A percentile compares a stretch with the other conserved stretches of the same genome.
Conservation (phyloP, 2,888 invertebrate species). For the Coenonympha glycerion region DNA sequence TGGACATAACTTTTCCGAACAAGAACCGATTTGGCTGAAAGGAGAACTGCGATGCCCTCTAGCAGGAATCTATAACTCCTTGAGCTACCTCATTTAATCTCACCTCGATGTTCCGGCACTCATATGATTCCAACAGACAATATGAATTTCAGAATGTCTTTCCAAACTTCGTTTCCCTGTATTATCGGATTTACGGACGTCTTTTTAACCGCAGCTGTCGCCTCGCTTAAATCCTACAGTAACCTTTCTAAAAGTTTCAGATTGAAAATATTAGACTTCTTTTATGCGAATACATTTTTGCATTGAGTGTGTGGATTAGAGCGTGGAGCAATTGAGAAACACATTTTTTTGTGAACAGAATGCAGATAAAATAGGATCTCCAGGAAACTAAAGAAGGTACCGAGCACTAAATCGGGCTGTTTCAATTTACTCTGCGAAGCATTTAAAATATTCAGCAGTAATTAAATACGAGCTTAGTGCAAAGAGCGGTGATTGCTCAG, state of each 20-base stretch:
- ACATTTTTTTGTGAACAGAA: too few species aligned
- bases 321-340: neutral
- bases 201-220: constrained; percentile 51
- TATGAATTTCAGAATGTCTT: constrained; percentile 5
- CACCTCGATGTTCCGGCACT: neutral
- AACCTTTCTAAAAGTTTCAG: constrained; percentile 30
- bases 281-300: constrained; percentile 8
- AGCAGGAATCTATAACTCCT: neutral
- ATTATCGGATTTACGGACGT: constrained; percentile 53
- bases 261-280: constrained; percentile 11
- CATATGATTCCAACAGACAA: neutral
- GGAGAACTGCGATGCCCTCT: neutral
- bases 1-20: too few species aligned
- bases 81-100: neutral
- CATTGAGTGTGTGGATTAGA: neutral
- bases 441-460: constrained; percentile 48
- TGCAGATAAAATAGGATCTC: neutral
- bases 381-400: neutral
- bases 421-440: constrained; percentile 18
- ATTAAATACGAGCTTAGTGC: constrained; percentile 64
- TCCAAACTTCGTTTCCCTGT: constrained; percentile 27
- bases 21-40: too few species aligned
- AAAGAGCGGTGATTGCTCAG: constrained; percentile 66
- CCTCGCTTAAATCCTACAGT: constrained; percentile 39
- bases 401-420: constrained; percentile 9